Evolutionary conservation across 2,888 invertebrate species (phyloP), one percentile per base, ranked within the genome.

Genomic region (Protodeltote pygarga): DNA sequence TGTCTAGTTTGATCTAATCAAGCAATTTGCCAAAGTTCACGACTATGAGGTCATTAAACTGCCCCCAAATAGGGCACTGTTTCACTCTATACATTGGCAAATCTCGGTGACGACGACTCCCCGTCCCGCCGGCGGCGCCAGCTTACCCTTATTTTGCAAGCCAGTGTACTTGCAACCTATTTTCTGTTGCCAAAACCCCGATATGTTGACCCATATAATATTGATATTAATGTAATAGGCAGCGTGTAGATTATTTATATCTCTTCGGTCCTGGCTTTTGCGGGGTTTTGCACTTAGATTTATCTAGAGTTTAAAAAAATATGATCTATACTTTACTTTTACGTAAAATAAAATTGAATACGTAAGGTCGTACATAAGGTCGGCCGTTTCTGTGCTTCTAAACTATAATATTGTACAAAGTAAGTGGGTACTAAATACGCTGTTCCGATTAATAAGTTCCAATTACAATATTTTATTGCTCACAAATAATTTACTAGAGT

Each of bases 151-250:
- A 75, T 79, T 79, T 79, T 69, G 65, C 57, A 68, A 71, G 63
- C 71, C 55, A 61, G 63, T 61, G 51, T 73, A 62, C 67, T 61
- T 61, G 39, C 72, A 79, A 73, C 75, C 77, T 71, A 76, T 68
- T 73, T 81, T 66, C 65, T 42, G 68, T 70, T 81, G 79, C 75
- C 79, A 82, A 80, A 76, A 72, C 32, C 19, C 23, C 19, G 46
- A 50, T 46, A 42, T 19, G 49, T 54, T 55, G 52, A 51, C 55
- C 52, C 46, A 39, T 53, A 50, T 35, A 46, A 61, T 55, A 62
- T 66, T 62, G 48, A 53, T 48, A 47, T 39, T 33, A 41, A 34
- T 39, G 10, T 39, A 31, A 29, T 8, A 28, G 17, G 15, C 49
- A 40, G 31, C 40, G 20, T 14, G 20, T 31, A 13, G 11, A 38